Base-by-base conservation (phyloP, 2,888 invertebrate genomes). In the Chrysodeixis includens region DNA sequence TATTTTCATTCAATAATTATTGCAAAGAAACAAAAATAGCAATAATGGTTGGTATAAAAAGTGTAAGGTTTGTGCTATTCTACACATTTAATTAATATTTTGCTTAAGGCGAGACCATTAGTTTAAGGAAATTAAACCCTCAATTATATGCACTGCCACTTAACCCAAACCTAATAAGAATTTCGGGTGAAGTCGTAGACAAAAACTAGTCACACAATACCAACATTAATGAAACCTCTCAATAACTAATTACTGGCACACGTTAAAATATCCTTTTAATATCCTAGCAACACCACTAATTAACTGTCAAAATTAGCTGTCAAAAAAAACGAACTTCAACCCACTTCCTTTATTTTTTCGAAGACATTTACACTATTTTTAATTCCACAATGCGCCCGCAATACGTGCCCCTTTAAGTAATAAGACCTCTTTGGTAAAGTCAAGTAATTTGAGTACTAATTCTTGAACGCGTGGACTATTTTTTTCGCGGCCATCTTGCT, bases 381-480 rank as follows among this genome's bases (percentile, higher is more conserved):
- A 89, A 91, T 91, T 89, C 69, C 65, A 85, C 83, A 86, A 85
- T 84, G 70, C 66, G 81, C 81, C 74, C 75, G 79, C 76, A 80
- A 78, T 80, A 72, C 80, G 78, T 75, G 73, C 86, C 88, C 87
- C 81, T 40, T 85, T 88, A 56, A 64, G 91, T 87, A 92, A 90
- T 85, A 83, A 80, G 88, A 90, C 85, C 90, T 88, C 84, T 82
- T 85, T 81, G 85, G 85, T 83, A 74, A 83, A 92, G 92, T 92
- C 92, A 92, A 92, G 92, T 92, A 92, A 92, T 90, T 88, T 84
- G 92, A 92, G 92, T 89, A 92, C 92, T 92, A 90, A 89, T 89
- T 87, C 83, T 75, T 84, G 80, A 79, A 82, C 83, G 81, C 79
- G 82, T 80, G 81, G 72, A 76, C 62, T 64, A 72, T 76, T 64